These are phyloP conservation scores for Campylomormyrus numenius DNA, from an alignment of 2,113 vertebrate species.

Conservation along the genomic window DNA sequence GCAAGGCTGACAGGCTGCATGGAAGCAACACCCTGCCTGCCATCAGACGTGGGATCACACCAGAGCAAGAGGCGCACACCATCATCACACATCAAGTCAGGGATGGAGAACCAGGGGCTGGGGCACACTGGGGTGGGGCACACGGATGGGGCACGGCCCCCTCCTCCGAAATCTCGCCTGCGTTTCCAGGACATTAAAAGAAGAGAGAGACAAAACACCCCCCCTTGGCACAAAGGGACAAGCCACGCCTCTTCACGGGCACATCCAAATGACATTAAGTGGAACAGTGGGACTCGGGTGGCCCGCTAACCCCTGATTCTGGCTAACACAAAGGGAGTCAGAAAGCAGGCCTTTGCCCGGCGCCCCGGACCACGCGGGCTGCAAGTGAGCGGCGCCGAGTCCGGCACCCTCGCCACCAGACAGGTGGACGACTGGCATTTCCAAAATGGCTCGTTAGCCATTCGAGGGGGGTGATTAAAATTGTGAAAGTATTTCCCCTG, in stretches of 20 bases:
- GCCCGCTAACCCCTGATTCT: constrained; percentile 18
- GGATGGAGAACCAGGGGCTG: neutral
- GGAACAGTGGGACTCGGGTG: constrained; percentile 15
- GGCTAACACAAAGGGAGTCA: neutral
- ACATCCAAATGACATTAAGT: constrained; percentile 13
- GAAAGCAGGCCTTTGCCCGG: neutral
- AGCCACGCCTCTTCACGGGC: neutral
- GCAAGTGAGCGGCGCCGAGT: neutral
- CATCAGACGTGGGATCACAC: neutral
- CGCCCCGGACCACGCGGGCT: neutral
- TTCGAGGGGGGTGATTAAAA: neutral
- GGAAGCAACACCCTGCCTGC: neutral
- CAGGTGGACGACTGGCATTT: neutral
- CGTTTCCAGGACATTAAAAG: neutral
- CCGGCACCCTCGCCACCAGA: neutral
- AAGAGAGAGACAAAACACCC: neutral
- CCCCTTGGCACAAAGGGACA: neutral
- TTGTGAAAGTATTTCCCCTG: constrained; percentile 42
- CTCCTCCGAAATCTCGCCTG: neutral
- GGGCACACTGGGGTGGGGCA: neutral
- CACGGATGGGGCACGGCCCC: neutral
- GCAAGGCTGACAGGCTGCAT: neutral
- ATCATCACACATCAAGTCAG: neutral
- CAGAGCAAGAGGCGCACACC: neutral
- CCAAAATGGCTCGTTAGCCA: constrained; percentile 3